Evolutionary conservation across 2,113 vertebrate genomes (phyloP), one percentile per base, ranked within the genome.

Genomic region (Pagrus major): DNA sequence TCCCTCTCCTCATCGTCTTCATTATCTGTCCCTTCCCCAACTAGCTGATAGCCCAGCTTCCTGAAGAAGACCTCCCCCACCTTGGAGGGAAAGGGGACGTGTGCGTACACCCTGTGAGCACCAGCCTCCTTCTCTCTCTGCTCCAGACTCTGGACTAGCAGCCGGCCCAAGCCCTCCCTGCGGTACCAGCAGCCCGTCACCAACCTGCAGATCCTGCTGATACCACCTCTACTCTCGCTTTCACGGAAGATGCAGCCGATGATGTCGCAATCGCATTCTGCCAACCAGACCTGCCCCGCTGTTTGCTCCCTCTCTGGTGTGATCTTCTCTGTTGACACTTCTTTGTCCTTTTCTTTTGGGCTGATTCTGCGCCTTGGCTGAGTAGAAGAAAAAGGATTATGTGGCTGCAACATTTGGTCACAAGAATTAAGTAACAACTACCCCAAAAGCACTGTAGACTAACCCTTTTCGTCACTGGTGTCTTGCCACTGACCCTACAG

Each of bases 171-270:
- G 0, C 96, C 96, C 41, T 94, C 92, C 69, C 94, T 91, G 16
- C 95, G 94, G 81, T 97, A 95, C 96, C 96, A 95, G 85, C 92
- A 92, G 66, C 94, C 92, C 6, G 96, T 95, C 3, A 96, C 96
- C 77, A 97, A 71, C 74, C 96, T 93, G 78, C 95, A 96, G 66
- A 97, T 90, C 68, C 94, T 93, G 20, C 93, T 92, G 23, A 93
- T 84, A 0, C 84, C 88, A 0, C 67, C 52, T 0, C 87, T 80
- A 9, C 4, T 60, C 51, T 69, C 87, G 1, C 68, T 85, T 75
- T 87, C 96, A 67, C 68, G 86, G 44, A 96, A 96, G 78, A 96
- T 88, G 46, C 96, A 96, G n/a, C 95, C 96, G 0, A 96, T 86
- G 21, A 97, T 93, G 0, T 97, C 96, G 0, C 95, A 96, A 0